Evolutionary conservation across 2,888 invertebrate species (phyloP).

Genomic region (Theretra japonica): DNA sequence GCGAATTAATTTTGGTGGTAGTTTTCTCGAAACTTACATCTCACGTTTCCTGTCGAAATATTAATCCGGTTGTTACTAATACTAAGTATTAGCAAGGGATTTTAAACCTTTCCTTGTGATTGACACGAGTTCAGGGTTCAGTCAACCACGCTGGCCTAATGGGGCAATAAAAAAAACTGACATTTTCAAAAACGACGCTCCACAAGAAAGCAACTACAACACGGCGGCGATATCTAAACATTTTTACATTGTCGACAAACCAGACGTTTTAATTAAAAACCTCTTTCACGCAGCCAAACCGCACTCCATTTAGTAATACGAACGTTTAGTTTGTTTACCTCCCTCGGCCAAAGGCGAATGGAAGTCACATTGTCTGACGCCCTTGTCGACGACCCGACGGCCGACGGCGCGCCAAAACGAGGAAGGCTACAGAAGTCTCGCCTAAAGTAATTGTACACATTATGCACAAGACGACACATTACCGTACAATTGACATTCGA

Average conservation of each 20-base stretch:
- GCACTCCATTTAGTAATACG: constrained; percentile 44
- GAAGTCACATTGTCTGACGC: constrained; percentile 78
- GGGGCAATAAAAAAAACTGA: not conserved
- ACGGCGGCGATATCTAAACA: not conserved
- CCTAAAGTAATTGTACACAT: not conserved
- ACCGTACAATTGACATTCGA: constrained; percentile 9
- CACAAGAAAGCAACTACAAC: not conserved
- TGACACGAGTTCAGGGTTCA: not conserved
- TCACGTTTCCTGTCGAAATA: not conserved
- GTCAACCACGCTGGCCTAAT: not conserved
- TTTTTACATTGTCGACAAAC: constrained; percentile 20
- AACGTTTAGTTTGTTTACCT: constrained; percentile 69
- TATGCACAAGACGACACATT: not conserved
- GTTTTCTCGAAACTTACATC: not conserved
- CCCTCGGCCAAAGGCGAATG: constrained; percentile 70
- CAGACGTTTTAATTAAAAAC: constrained; percentile 49
- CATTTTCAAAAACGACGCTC: not conserved
- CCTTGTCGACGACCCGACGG: constrained; percentile 61
- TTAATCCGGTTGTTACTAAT: not conserved
- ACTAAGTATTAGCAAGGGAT: not conserved
- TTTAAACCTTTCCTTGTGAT: too few species aligned
- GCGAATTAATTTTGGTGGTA: not conserved
- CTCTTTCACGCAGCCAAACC: constrained; percentile 42
- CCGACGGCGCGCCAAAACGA: constrained; percentile 27
- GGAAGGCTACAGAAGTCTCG: constrained; percentile 30